Evolutionary conservation across 2,888 invertebrate species (phyloP).

Genomic region (Odontomyia ornata): DNA sequence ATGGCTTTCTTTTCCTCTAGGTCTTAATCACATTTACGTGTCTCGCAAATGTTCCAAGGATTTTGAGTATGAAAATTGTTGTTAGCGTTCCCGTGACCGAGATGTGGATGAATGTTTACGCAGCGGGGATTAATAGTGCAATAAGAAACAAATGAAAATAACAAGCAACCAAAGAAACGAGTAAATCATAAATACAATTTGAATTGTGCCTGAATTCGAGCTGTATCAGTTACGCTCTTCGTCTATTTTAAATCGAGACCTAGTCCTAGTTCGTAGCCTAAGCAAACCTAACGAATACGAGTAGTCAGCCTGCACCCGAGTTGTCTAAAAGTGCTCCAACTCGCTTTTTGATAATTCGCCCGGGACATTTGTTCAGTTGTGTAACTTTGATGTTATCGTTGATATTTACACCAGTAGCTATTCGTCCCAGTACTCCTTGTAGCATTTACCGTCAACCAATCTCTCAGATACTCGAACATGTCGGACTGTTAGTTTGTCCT

Average conservation of each 20-base stretch:
- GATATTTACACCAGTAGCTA: too few relatives aligned
- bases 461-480: too few relatives aligned
- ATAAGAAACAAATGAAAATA: not conserved
- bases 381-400: too few relatives aligned
- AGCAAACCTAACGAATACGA: too few relatives aligned
- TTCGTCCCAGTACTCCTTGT: too few relatives aligned
- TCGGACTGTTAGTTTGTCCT: too few relatives aligned
- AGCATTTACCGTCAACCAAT: too few relatives aligned
- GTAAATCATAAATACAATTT: slow-evolving; percentile 3
- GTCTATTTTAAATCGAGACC: not conserved
- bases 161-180: not conserved
- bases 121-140: not conserved
- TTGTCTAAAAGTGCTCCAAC: too few relatives aligned
- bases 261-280: too few relatives aligned
- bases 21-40: not conserved
- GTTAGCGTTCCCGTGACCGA: not conserved
- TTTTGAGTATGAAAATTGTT: not conserved
- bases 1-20: not conserved
- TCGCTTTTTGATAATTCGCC: too few relatives aligned
- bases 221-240: not conserved
- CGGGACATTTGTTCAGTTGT: too few relatives aligned
- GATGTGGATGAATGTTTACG: not conserved
- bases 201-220: slow-evolving; percentile 23
- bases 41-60: not conserved
- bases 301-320: too few relatives aligned